Evolutionary conservation across 2,797 vertebrate species (phyloP).

Genomic region (Eutrigla gurnardus): DNA sequence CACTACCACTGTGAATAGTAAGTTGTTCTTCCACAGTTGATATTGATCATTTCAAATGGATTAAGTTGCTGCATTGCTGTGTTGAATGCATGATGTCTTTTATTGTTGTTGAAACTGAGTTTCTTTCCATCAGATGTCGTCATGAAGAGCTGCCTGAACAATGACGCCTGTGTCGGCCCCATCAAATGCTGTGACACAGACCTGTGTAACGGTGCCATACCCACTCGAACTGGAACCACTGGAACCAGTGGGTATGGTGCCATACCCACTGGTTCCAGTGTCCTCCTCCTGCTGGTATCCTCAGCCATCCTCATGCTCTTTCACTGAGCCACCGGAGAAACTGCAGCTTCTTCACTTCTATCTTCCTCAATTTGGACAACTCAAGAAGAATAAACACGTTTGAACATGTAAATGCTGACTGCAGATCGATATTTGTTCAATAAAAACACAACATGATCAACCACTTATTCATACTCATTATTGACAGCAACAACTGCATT

Average conservation of each 20-base stretch:
- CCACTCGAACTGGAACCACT: too few relatives aligned
- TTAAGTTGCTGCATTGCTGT: not conserved
- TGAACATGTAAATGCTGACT: too few relatives aligned
- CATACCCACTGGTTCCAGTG: constrained; percentile 20
- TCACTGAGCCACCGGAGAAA: constrained; percentile 23
- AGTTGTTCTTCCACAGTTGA: not conserved
- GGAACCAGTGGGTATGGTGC: too few relatives aligned
- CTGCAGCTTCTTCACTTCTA: not conserved
- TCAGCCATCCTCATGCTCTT: constrained; percentile 29
- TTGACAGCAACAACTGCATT: too few relatives aligned
- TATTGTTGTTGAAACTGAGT: not conserved
- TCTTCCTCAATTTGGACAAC: not conserved
- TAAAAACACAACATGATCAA: too few relatives aligned
- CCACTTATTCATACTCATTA: too few relatives aligned
- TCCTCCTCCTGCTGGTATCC: constrained; percentile 41
- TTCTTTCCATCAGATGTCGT: not conserved
- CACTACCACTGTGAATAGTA: accelerated
- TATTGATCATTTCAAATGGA: not conserved
- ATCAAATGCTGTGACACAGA: constrained; percentile 30
- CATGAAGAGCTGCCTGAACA: not conserved
- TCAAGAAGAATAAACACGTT: not conserved
- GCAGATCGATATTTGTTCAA: too few relatives aligned
- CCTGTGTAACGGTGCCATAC: constrained; percentile 36
- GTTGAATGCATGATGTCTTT: not conserved
- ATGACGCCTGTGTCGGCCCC: accelerated